Percentiles rank a stretch among this genome's conserved stretches.
Evolutionary conservation across 1,140 invertebrate genomes (phyloP).

Genomic region (Palaemon carinicauda): DNA sequence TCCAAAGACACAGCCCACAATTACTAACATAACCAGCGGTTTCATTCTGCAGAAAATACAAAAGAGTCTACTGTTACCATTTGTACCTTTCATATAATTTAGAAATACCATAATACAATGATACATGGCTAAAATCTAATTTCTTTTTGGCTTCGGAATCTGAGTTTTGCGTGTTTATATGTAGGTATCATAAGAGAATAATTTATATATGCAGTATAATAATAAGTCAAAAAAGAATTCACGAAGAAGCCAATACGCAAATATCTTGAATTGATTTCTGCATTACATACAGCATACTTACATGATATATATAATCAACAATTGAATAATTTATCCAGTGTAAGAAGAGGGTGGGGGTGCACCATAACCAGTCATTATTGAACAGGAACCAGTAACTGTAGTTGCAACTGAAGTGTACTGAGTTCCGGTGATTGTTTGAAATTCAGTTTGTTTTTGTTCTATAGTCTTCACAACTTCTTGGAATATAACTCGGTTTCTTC

Average conservation of each 20-base stretch:
- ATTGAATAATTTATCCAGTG: not conserved
- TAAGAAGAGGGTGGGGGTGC: not conserved
- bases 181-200: no score
- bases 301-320: not conserved
- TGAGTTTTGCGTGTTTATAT: no score
- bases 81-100: not conserved
- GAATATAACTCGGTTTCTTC: constrained; percentile 22
- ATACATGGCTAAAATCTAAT: no score
- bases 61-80: not conserved
- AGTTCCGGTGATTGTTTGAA: constrained; percentile 33
- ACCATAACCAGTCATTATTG: constrained; percentile 32
- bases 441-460: constrained; percentile 19
- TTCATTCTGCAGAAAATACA: not conserved
- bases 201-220: no score
- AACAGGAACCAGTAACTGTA: constrained; percentile 41
- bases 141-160: no score
- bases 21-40: not conserved
- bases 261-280: not conserved
- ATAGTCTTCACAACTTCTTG: constrained; percentile 32
- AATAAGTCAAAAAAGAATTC: no score
- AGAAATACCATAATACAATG: not conserved
- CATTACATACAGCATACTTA: not conserved
- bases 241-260: no score
- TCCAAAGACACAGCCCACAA: constrained; percentile 1
- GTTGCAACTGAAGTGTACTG: constrained; percentile 24